These are phyloP conservation scores for Aphidoletes aphidimyza DNA, from an alignment of 2,888 invertebrate genomes.

Conservation along the genomic window DNA sequence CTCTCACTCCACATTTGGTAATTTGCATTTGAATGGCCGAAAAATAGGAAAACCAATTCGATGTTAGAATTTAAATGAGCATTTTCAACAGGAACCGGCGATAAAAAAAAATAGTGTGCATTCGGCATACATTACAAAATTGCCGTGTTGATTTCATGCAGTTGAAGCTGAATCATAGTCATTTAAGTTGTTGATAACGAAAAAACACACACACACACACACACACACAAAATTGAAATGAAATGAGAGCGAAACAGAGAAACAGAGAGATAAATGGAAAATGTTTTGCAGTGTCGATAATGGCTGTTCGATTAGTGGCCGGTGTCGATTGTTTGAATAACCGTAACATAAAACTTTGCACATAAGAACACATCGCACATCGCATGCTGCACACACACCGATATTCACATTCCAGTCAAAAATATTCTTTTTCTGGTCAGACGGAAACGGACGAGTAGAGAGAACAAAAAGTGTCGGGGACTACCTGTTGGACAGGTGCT, in stretches of 20 bases:
- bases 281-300: constrained; percentile 41
- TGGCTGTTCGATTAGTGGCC: constrained; percentile 20
- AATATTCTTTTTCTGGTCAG: constrained; percentile 2
- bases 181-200: not conserved
- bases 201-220: not conserved
- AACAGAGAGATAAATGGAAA: not conserved
- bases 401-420: not conserved
- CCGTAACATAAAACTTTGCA: constrained; percentile 25
- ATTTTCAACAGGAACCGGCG: not conserved
- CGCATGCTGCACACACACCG: no score
- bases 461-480: constrained; percentile 1
- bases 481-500: constrained; percentile 54
- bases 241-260: not conserved
- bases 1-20: no score
- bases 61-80: constrained; percentile 42
- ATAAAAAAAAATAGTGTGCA: not conserved
- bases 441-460: not conserved
- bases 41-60: constrained; percentile 52
- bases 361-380: not conserved
- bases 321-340: constrained; percentile 50
- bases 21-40: constrained; percentile 17
- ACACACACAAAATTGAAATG: not conserved
- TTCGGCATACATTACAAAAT: constrained; percentile 14
- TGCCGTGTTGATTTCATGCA: constrained; percentile 37
- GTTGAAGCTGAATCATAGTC: not conserved